Evolutionary conservation across 2,797 vertebrate species (phyloP).

Genomic region (Picus viridis): DNA sequence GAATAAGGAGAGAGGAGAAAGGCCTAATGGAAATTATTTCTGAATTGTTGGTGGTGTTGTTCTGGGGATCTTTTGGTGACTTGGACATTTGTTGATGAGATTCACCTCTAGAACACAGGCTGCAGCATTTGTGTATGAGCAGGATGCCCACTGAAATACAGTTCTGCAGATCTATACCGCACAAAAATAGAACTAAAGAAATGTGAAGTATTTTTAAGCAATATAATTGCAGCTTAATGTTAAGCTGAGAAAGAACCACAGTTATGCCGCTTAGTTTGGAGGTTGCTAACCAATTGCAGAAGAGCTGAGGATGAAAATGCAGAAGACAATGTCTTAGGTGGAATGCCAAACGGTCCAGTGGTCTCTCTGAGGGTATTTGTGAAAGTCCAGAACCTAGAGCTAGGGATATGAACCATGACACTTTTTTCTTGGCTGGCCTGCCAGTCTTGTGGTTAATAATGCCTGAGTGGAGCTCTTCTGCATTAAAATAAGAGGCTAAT

Average conservation of each 20-base stretch:
- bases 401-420: neutral
- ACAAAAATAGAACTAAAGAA: neutral
- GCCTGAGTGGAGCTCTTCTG: neutral
- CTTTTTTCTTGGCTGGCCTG: neutral
- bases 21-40: too few relatives aligned
- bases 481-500: neutral
- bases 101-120: neutral
- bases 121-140: neutral
- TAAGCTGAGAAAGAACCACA: neutral
- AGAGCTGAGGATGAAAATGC: neutral
- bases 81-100: constrained; percentile 21
- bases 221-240: neutral
- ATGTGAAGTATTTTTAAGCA: neutral
- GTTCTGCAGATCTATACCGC: neutral
- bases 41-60: too few relatives aligned
- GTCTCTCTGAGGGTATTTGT: neutral
- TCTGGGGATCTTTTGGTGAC: constrained; percentile 5
- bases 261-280: neutral
- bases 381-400: neutral
- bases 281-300: neutral
- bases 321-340: neutral
- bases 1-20: constrained; percentile 7
- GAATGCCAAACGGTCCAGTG: neutral
- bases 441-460: neutral
- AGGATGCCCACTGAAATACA: neutral